A percentile compares a stretch with the other conserved stretches of the same genome.
phyloP scores from a whole-genome alignment of 2,797 vertebrate genomes.

The Spheniscus humboldti region DNA sequence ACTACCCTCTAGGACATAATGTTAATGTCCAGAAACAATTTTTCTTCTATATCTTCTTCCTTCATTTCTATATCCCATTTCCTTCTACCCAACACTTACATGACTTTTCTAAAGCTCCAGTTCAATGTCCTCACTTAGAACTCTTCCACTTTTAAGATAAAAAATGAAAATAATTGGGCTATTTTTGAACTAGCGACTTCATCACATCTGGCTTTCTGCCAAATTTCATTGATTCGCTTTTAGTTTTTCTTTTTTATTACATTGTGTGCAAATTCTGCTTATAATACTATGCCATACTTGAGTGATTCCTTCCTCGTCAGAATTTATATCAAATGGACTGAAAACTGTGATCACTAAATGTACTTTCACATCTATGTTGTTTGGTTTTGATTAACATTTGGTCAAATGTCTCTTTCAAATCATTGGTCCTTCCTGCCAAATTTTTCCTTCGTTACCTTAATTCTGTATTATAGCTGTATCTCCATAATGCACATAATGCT shows the following conservation, averaged over 20 bases:
- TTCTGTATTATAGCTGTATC: constrained; percentile 7
- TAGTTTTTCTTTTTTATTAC: not conserved
- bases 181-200: not conserved
- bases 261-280: not conserved
- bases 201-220: not conserved
- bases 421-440: not conserved
- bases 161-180: not conserved
- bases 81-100: not conserved
- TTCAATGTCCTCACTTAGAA: not conserved
- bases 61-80: not conserved
- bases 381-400: not conserved
- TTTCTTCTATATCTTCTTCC: not conserved
- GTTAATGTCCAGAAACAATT: not conserved
- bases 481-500: not conserved
- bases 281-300: not conserved
- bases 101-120: not conserved
- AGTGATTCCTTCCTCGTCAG: not conserved
- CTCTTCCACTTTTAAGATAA: not conserved
- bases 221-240: not conserved
- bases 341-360: not conserved
- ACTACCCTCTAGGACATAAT: not conserved
- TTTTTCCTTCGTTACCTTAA: constrained; percentile 1
- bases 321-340: not conserved
- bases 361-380: not conserved
- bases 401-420: not conserved